Percentiles rank a stretch among this genome's conserved stretches.
phyloP scores from a whole-genome alignment of 2,888 invertebrate species.

The Philhelius pedissequus region DNA sequence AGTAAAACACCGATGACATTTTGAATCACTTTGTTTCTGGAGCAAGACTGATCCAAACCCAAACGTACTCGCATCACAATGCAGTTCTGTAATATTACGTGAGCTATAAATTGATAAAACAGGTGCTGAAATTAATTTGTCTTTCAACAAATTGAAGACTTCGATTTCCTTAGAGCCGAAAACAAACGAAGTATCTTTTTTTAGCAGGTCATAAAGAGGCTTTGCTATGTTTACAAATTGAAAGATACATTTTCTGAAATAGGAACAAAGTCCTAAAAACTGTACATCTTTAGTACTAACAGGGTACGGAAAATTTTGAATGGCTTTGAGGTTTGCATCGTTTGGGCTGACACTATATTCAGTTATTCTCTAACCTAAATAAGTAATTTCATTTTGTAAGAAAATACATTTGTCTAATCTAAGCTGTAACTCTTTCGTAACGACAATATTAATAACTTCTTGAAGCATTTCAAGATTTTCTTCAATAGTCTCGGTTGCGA shows the following conservation, averaged over 20 bases:
- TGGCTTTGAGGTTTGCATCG: slow-evolving; percentile 18
- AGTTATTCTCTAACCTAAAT: slow-evolving; percentile 17
- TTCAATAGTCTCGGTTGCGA: slow-evolving; percentile 35
- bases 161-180: slow-evolving; percentile 23
- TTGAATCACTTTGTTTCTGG: slow-evolving; percentile 64
- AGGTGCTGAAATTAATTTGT: too few species aligned
- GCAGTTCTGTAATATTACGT: slow-evolving; percentile 70
- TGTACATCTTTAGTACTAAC: too few species aligned
- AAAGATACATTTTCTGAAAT: too few species aligned
- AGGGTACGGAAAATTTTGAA: too few species aligned
- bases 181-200: slow-evolving; percentile 4
- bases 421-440: background rate
- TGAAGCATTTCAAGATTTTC: slow-evolving; percentile 43
- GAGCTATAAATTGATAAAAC: slow-evolving; percentile 71
- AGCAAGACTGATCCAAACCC: slow-evolving; percentile 71
- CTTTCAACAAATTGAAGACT: slow-evolving; percentile 43
- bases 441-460: slow-evolving; percentile 26
- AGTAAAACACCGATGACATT: slow-evolving; percentile 71
- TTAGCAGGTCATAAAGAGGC: background rate
- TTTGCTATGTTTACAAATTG: background rate
- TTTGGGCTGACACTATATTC: background rate
- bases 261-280: too few species aligned
- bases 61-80: slow-evolving; percentile 71
- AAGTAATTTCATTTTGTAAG: slow-evolving; percentile 1
- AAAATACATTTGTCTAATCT: slow-evolving; percentile 40